phyloP scores from a whole-genome alignment of 2,113 vertebrate species.

The Pachyramphus minor region DNA sequence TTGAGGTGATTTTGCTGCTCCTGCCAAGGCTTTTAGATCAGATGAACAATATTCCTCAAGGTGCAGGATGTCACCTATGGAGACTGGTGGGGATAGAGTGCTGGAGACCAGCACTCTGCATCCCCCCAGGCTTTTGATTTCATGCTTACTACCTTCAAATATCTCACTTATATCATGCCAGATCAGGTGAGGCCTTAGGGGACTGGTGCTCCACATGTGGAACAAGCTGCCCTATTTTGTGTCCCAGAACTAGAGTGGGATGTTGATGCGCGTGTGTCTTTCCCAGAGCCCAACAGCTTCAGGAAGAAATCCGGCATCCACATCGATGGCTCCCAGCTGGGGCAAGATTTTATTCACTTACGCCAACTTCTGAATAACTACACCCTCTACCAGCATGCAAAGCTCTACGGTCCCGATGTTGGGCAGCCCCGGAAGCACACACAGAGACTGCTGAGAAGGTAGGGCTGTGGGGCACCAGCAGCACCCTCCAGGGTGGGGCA shows the following conservation, averaged over 20 bases:
- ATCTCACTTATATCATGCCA: fast-evolving
- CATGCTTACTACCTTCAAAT: background rate
- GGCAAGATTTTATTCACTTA: slow-evolving; percentile 83
- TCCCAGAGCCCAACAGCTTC: slow-evolving; percentile 92
- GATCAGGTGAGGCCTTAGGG: background rate
- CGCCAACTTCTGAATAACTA: slow-evolving; percentile 78
- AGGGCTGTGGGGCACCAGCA: background rate
- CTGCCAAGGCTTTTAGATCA: background rate
- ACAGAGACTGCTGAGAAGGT: slow-evolving; percentile 81
- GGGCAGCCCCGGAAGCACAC: slow-evolving; percentile 80
- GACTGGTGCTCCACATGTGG: background rate
- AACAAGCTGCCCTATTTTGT: background rate
- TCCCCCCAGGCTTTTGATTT: fast-evolving
- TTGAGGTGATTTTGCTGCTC: background rate
- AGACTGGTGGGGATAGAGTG: background rate
- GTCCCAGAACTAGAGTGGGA: fast-evolving
- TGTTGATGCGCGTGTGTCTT: fast-evolving
- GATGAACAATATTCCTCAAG: fast-evolving
- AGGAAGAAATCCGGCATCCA: slow-evolving; percentile 85
- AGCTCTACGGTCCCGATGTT: slow-evolving; percentile 87
- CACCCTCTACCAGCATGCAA: slow-evolving; percentile 64
- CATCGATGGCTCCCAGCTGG: slow-evolving; percentile 85
- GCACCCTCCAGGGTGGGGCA: background rate
- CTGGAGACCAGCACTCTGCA: fast-evolving
- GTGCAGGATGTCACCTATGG: background rate